Conservation (phyloP, 2,797 vertebrate species). For the Tenualosa thibaudeaui region DNA sequence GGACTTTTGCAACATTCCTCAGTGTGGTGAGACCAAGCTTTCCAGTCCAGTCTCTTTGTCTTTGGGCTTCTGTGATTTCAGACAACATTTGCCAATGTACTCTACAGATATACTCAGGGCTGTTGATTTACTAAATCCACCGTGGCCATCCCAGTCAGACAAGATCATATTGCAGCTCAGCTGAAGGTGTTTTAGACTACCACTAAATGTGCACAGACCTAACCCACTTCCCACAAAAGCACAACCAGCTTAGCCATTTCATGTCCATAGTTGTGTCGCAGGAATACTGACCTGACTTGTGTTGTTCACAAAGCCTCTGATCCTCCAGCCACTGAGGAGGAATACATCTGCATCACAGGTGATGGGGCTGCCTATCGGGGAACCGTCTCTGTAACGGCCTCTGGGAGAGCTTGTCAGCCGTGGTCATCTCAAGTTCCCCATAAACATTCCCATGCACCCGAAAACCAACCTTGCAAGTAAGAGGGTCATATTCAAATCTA, state of each 20-base stretch:
- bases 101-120: too few relatives aligned
- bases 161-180: too few relatives aligned
- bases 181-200: background rate
- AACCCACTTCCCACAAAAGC: background rate
- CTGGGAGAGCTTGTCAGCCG: background rate
- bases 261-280: background rate
- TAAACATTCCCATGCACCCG: background rate
- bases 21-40: background rate
- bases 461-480: slow-evolving; percentile 1
- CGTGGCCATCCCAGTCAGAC: too few relatives aligned
- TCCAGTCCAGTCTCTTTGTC: too few relatives aligned
- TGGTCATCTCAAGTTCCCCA: background rate
- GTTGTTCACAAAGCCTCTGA: slow-evolving; percentile 1
- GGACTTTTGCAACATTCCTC: slow-evolving; percentile 46
- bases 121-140: too few relatives aligned
- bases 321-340: slow-evolving; percentile 1
- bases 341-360: background rate
- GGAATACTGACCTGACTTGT: background rate
- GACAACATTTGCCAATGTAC: too few relatives aligned
- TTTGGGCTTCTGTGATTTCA: too few relatives aligned
- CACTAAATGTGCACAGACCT: background rate
- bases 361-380: background rate
- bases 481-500: background rate
- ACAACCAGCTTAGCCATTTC: background rate
- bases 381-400: background rate